A percentile compares a stretch with the other conserved stretches of the same genome.
Evolutionary conservation across 1,140 invertebrate species (phyloP).

Genomic region (Eriosoma lanigerum): DNA sequence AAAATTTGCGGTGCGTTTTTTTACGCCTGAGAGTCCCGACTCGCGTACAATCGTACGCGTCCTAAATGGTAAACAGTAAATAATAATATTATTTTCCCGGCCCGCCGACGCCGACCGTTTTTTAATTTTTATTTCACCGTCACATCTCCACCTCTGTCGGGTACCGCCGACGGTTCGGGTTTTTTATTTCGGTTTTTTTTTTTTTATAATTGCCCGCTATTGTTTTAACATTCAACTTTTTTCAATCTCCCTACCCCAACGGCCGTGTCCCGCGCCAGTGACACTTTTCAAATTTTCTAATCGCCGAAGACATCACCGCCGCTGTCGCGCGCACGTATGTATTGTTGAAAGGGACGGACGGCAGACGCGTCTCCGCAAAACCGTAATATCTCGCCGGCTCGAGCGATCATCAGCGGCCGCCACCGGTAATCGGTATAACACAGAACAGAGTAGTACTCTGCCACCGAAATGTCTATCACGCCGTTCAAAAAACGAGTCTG

Average conservation of each 20-base stretch:
- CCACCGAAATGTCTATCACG: slow-evolving; percentile 41
- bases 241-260: background rate
- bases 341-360: background rate
- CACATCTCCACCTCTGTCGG: too few relatives aligned
- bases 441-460: background rate
- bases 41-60: background rate
- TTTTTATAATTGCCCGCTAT: too few relatives aligned
- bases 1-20: slow-evolving; percentile 47
- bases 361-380: background rate
- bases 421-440: background rate
- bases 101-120: background rate
- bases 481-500: slow-evolving; percentile 92
- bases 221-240: background rate
- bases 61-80: slow-evolving; percentile 12
- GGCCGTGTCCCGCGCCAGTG: background rate
- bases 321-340: background rate
- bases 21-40: background rate
- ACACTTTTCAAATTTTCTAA: too few relatives aligned
- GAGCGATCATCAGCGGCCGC: slow-evolving; percentile 1
- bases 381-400: background rate
- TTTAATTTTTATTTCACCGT: background rate
- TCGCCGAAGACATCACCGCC: background rate
- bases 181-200: background rate
- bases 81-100: slow-evolving; percentile 13
- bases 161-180: background rate